phyloP scores from a whole-genome alignment of 2,797 vertebrate genomes.

The Takifugu ocellatus region DNA sequence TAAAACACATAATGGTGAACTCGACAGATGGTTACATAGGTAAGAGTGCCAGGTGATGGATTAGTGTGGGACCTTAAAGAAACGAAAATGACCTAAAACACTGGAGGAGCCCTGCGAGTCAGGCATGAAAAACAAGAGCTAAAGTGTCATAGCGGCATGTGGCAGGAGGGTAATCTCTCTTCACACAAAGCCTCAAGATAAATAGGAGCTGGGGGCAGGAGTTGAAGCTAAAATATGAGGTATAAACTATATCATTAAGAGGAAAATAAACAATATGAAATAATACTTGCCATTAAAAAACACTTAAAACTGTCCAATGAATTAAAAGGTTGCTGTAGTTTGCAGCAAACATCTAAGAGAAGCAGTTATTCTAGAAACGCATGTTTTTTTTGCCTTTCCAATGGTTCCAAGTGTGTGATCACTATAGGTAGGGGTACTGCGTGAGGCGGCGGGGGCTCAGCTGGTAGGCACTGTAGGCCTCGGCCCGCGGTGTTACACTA shows the following conservation, averaged over 20 bases:
- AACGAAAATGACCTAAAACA: conserved; percentile 17
- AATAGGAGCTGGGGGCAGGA: conserved; percentile 39
- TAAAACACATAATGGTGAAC: conserved; percentile 47
- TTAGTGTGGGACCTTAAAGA: conserved; percentile 58
- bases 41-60: conserved; percentile 41
- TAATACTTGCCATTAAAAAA: conserved; percentile 44
- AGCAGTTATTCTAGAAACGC: conserved; percentile 35
- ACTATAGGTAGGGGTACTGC: conserved; percentile 93
- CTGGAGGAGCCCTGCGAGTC: conserved; percentile 17
- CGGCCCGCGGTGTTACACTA: conserved; percentile 68
- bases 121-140: conserved; percentile 27
- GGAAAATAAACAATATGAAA: conserved; percentile 40
- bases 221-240: conserved; percentile 40
- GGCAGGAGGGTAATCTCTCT: conserved; percentile 59
- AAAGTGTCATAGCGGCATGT: conserved; percentile 48
- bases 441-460: conserved; percentile 92
- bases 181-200: conserved; percentile 41
- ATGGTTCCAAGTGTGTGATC: conserved; percentile 11
- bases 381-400: conserved; percentile 27
- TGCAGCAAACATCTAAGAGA: conserved; percentile 56
- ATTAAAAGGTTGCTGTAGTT: conserved; percentile 45
- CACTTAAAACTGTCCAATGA: conserved; percentile 63
- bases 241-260: conserved; percentile 29
- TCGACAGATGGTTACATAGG: conserved; percentile 27
- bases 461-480: conserved; percentile 92